Conservation (phyloP, 2,888 invertebrate genomes). For the Tuberolachnus salignus region DNA sequence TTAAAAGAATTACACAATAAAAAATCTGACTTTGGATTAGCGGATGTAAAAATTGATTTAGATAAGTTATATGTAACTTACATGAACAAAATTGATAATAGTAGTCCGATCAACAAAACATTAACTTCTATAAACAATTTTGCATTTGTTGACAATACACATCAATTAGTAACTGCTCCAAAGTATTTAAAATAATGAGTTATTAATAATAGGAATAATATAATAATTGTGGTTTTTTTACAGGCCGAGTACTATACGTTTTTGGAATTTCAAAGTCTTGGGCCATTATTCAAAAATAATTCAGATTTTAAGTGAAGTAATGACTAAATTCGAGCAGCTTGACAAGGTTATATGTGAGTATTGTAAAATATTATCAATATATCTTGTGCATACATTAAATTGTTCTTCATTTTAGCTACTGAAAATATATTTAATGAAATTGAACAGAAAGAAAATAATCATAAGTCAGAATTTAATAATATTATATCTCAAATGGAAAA, state of each 20-base stretch:
- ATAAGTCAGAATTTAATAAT: constrained; percentile 12
- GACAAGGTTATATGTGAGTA: background rate
- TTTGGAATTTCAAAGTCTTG: background rate
- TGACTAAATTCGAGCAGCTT: constrained; percentile 11
- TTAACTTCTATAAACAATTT: background rate
- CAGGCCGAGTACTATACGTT: constrained; percentile 5
- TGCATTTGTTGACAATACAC: background rate
- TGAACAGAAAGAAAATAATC: background rate
- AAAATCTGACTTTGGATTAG: constrained; percentile 24
- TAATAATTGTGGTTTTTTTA: background rate
- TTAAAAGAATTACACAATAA: background rate
- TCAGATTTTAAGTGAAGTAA: background rate
- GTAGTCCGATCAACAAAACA: background rate
- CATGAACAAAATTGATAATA: background rate
- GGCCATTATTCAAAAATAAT: constrained; percentile 4
- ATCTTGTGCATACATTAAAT: background rate
- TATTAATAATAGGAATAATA: background rate
- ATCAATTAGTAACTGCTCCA: background rate
- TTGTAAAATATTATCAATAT: background rate
- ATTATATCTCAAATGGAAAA: constrained; percentile 18
- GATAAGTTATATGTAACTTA: constrained; percentile 2
- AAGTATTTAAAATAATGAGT: constrained; percentile 14
- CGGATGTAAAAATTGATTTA: background rate
- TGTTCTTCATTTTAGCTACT: background rate
- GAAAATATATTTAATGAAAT: constrained; percentile 12